These are phyloP conservation scores for Allobates femoralis DNA, from an alignment of 2,797 vertebrate genomes.

Conservation along the genomic window DNA sequence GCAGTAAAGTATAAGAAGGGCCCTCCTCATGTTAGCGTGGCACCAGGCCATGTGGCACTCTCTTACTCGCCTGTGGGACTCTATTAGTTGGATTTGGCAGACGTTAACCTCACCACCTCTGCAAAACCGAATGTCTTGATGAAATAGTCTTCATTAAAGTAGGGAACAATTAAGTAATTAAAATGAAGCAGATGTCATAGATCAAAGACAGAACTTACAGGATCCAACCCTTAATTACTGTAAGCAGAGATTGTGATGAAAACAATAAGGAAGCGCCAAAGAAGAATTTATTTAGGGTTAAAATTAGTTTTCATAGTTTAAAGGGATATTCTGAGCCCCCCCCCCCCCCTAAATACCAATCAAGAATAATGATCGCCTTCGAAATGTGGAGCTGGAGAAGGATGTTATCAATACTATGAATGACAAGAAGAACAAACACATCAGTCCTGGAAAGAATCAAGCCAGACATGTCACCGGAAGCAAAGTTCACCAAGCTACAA, in stretches of 20 bases:
- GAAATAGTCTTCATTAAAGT: conserved; percentile 16
- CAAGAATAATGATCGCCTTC: too few relatives aligned
- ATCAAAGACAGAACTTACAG: conserved; percentile 17
- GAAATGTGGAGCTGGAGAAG: too few relatives aligned
- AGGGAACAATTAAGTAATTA: conserved; percentile 29
- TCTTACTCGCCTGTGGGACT: neutral
- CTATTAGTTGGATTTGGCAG: conserved; percentile 5
- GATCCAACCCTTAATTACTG: conserved; percentile 1
- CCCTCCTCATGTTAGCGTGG: neutral
- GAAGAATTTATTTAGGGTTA: neutral
- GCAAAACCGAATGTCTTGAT: neutral
- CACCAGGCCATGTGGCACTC: neutral
- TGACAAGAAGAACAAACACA: too few relatives aligned
- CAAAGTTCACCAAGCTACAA: too few relatives aligned
- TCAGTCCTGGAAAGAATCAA: too few relatives aligned
- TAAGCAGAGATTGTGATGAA: neutral
- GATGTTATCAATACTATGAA: too few relatives aligned
- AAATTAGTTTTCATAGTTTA: neutral
- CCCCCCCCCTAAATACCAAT: too few relatives aligned
- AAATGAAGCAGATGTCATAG: conserved; percentile 19
- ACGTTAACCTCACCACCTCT: conserved; percentile 10
- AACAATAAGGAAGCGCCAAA: neutral
- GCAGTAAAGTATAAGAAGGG: neutral
- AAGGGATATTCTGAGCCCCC: neutral
- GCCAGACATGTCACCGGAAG: too few relatives aligned